Conservation (phyloP, 2,797 vertebrate genomes). For the Catamblyrhynchus diadema region DNA sequence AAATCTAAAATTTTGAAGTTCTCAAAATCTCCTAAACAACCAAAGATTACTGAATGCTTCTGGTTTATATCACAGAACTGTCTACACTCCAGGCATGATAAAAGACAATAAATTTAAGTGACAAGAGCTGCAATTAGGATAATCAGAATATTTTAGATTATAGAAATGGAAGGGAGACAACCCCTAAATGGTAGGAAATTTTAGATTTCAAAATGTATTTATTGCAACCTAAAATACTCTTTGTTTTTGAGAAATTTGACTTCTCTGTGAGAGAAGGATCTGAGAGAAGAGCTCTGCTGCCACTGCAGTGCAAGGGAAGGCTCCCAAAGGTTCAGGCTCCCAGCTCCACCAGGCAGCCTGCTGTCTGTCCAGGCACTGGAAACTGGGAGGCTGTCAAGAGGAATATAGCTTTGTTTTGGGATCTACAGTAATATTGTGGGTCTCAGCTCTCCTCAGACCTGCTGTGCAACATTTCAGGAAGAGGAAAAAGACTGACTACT, state of each 20-base stretch:
- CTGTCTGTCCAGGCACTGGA: not conserved
- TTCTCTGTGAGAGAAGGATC: not conserved
- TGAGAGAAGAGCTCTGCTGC: not conserved
- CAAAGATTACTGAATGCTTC: not conserved
- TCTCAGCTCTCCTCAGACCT: not conserved
- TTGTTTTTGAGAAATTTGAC: not conserved
- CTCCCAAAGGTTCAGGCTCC: not conserved
- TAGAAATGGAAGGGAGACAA: not conserved
- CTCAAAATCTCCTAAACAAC: not conserved
- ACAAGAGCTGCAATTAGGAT: not conserved
- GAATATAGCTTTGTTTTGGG: not conserved
- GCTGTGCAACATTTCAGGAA: not conserved
- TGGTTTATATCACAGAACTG: not conserved
- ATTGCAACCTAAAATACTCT: not conserved
- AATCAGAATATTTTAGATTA: not conserved
- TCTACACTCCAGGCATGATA: not conserved
- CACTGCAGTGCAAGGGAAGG: rapidly evolving
- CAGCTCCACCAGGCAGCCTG: not conserved
- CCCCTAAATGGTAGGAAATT: not conserved
- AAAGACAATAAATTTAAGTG: not conserved
- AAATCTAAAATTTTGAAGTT: not conserved
- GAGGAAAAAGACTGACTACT: not conserved
- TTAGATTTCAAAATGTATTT: not conserved
- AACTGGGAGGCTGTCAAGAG: not conserved
- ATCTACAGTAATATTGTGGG: not conserved